phyloP scores from a whole-genome alignment of 2,797 vertebrate genomes.

The Rachycentron canadum region DNA sequence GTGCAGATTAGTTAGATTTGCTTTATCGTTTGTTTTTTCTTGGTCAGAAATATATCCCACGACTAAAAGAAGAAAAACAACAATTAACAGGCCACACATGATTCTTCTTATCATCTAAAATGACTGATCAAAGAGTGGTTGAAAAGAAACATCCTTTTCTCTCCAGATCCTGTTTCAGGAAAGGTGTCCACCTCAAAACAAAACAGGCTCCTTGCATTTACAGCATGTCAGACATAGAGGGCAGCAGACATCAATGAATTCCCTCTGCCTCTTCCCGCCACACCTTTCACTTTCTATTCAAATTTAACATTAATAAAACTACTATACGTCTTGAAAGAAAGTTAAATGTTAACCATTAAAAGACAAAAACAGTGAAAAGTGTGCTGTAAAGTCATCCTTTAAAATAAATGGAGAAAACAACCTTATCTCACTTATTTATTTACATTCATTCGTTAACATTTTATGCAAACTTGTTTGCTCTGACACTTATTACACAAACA shows the following conservation, averaged over 20 bases:
- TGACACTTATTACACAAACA: not conserved
- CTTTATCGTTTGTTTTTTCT: not conserved
- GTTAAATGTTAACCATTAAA: constrained; percentile 2
- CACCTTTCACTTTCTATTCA: not conserved
- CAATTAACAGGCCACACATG: not conserved
- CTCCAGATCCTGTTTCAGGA: not conserved
- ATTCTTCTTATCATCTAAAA: not conserved
- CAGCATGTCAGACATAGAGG: constrained; percentile 53
- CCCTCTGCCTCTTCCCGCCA: not conserved
- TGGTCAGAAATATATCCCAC: not conserved
- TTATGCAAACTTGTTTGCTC: not conserved
- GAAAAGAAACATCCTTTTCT: not conserved
- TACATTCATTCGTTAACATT: not conserved
- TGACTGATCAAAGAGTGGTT: not conserved
- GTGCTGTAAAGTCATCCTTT: not conserved
- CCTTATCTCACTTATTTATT: constrained; percentile 7
- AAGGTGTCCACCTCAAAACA: not conserved
- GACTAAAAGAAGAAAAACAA: not conserved
- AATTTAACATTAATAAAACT: not conserved
- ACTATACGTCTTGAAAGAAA: not conserved
- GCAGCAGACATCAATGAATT: constrained; percentile 64
- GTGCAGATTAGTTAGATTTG: not conserved
- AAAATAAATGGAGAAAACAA: not conserved
- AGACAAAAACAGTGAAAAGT: not conserved
- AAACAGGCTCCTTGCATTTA: constrained; percentile 25